Evolutionary conservation across 2,797 vertebrate genomes (phyloP).

Genomic region (Myotis planiceps): DNA sequence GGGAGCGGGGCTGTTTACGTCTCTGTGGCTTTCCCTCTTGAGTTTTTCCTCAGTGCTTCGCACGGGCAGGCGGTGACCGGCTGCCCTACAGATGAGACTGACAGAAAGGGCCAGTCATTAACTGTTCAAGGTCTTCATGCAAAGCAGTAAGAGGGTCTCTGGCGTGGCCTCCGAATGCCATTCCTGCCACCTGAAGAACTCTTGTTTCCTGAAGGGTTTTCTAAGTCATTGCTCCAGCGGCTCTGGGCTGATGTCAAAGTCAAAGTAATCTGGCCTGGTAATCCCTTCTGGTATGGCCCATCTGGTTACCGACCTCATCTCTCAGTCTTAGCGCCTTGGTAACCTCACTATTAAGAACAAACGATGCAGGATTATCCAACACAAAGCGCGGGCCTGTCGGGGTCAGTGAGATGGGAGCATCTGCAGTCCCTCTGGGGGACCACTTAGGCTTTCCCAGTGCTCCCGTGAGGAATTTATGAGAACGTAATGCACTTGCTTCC

Average conservation of each 20-base stretch:
- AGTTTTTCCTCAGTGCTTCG: background rate
- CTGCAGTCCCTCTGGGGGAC: slow-evolving; percentile 5
- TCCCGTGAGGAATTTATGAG: background rate
- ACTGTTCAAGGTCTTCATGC: background rate
- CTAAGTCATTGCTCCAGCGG: background rate
- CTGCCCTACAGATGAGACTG: background rate
- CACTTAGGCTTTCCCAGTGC: background rate
- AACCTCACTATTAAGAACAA: background rate
- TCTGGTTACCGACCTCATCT: background rate
- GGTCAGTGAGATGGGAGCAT: background rate
- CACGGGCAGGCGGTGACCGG: background rate
- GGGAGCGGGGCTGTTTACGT: accelerated
- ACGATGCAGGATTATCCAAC: background rate
- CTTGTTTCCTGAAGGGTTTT: background rate
- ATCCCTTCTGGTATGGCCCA: background rate
- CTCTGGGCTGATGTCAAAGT: background rate
- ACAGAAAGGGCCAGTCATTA: background rate
- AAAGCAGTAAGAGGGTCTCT: background rate
- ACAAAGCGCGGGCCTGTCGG: background rate
- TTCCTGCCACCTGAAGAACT: background rate
- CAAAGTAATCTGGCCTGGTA: background rate
- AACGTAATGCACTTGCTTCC: background rate
- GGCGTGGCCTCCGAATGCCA: background rate
- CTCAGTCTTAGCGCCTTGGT: background rate
- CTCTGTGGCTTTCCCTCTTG: background rate